These are phyloP conservation scores for Macaca mulatta DNA, from an alignment of 2,113 vertebrate genomes.

Conservation along the genomic window DNA sequence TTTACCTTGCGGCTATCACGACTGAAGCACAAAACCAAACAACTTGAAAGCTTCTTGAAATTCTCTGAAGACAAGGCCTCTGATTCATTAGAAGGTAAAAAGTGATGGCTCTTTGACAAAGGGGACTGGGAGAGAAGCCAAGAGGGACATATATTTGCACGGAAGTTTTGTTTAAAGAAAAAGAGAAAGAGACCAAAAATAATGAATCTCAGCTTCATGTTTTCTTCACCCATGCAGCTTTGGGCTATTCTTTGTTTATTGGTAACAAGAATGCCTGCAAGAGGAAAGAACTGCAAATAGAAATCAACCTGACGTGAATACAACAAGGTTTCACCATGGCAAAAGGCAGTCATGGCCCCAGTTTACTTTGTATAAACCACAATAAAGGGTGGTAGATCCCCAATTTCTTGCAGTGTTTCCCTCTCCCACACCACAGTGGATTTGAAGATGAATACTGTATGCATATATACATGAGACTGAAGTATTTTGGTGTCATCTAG, in stretches of 20 bases:
- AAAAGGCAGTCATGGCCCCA: neutral
- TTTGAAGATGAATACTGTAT: neutral
- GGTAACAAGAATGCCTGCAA: neutral
- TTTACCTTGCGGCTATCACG: neutral
- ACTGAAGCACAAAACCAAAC: slow-evolving; percentile 45
- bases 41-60: slow-evolving; percentile 36
- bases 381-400: neutral
- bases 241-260: neutral
- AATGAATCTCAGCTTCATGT: neutral
- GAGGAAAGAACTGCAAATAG: fast-evolving
- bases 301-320: neutral
- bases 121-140: neutral
- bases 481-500: neutral
- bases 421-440: neutral
- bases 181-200: neutral
- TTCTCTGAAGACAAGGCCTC: slow-evolving; percentile 37
- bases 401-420: neutral
- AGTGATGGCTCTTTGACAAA: neutral
- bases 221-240: neutral
- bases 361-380: neutral
- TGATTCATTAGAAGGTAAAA: slow-evolving; percentile 28
- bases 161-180: slow-evolving; percentile 29
- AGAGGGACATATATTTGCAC: neutral
- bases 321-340: neutral
- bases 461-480: fast-evolving